phyloP scores from a whole-genome alignment of 2,113 vertebrate genomes.

The Actinemys pallida region DNA sequence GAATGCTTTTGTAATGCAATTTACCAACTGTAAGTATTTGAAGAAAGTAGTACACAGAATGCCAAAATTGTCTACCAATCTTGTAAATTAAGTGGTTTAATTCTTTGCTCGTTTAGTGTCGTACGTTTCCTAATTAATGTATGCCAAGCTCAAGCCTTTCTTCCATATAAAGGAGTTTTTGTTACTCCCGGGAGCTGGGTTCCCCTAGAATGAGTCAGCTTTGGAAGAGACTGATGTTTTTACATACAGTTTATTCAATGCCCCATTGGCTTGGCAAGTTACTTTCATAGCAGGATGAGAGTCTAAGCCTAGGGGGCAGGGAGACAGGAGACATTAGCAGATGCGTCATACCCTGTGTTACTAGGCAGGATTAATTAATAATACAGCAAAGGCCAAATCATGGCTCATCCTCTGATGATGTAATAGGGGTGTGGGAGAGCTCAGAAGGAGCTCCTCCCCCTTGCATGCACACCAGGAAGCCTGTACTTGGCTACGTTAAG shows the following conservation, averaged over 20 bases:
- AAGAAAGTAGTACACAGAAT: neutral
- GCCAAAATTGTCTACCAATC: slow-evolving; percentile 29
- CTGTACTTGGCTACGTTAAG: neutral
- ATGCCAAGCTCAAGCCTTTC: neutral
- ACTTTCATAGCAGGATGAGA: accelerated
- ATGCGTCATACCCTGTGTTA: accelerated
- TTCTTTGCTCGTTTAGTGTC: neutral
- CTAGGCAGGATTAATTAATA: accelerated
- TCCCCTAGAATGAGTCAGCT: slow-evolving; percentile 24
- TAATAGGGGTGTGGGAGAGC: accelerated
- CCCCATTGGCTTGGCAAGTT: neutral
- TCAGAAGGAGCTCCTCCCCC: neutral
- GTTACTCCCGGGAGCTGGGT: neutral
- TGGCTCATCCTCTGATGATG: accelerated
- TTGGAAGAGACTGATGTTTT: slow-evolving; percentile 16
- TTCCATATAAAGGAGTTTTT: slow-evolving; percentile 14
- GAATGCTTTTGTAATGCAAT: neutral
- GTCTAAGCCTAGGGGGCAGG: neutral
- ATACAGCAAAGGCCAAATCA: neutral
- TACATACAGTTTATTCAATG: neutral
- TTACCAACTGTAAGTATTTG: slow-evolving; percentile 37
- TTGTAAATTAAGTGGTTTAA: neutral
- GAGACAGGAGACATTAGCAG: accelerated
- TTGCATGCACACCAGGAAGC: neutral
- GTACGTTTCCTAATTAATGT: slow-evolving; percentile 50